phyloP scores from a whole-genome alignment of 2,797 vertebrate species.

The Chelon labrosus region DNA sequence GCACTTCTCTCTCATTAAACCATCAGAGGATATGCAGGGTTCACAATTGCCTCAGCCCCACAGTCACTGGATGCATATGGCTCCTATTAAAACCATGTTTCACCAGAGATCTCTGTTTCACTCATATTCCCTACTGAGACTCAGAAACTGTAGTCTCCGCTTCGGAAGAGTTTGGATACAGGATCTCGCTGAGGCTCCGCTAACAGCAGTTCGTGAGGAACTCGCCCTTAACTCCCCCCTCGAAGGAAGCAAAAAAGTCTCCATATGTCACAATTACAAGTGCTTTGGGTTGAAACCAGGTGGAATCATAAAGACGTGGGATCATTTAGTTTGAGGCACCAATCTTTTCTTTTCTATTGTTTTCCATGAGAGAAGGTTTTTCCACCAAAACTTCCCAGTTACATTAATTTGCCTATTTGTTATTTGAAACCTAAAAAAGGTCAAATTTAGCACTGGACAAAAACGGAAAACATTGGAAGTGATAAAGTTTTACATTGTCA shows the following conservation, averaged over 20 bases:
- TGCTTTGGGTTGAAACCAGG: conserved; percentile 39
- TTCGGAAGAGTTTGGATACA: conserved; percentile 60
- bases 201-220: conserved; percentile 58
- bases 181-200: conserved; percentile 59
- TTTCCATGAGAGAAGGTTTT: conserved; percentile 8
- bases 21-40: conserved; percentile 61
- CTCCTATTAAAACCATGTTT: conserved; percentile 80
- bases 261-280: conserved; percentile 56
- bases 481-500: neutral
- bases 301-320: conserved; percentile 32
- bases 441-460: neutral
- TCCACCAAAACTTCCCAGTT: neutral
- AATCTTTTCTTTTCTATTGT: conserved; percentile 36
- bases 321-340: conserved; percentile 30
- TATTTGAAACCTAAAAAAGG: neutral
- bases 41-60: conserved; percentile 55
- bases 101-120: conserved; percentile 75
- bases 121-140: conserved; percentile 69
- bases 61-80: conserved; percentile 77
- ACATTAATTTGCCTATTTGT: conserved; percentile 14
- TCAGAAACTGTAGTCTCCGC: conserved; percentile 64
- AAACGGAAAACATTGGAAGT: neutral
- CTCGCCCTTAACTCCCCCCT: conserved; percentile 14
- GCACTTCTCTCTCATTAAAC: conserved; percentile 71
- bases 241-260: conserved; percentile 48